These are phyloP conservation scores for Aphyosemion australe DNA, from an alignment of 2,113 vertebrate genomes.

Conservation along the genomic window DNA sequence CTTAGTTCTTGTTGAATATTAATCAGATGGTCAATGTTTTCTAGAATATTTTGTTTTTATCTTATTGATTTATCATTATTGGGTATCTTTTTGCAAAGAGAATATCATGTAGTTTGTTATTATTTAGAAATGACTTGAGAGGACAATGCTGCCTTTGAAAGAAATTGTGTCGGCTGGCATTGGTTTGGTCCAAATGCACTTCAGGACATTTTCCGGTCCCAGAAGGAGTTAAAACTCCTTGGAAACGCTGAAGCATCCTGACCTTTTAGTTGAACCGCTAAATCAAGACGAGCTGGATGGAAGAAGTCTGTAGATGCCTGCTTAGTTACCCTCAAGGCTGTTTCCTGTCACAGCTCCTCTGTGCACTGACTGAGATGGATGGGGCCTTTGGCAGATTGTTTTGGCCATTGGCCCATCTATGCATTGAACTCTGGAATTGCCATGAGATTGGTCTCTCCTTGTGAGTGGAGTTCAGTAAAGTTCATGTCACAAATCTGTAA, in stretches of 20 bases:
- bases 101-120: not conserved
- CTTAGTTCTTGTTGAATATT: too few relatives aligned
- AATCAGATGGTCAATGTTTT: too few relatives aligned
- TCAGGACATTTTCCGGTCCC: constrained; percentile 1
- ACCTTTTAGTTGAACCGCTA: constrained; percentile 37
- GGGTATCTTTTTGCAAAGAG: not conserved
- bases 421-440: constrained; percentile 48
- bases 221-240: constrained; percentile 6
- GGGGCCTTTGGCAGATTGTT: constrained; percentile 40
- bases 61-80: not conserved
- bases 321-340: constrained; percentile 49
- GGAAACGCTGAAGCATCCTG: constrained; percentile 16
- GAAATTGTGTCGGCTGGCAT: too few relatives aligned
- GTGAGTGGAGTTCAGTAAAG: constrained; percentile 22
- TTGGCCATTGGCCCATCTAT: constrained; percentile 53
- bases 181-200: not conserved
- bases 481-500: constrained; percentile 4
- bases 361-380: constrained; percentile 54
- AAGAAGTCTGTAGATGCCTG: constrained; percentile 47
- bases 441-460: constrained; percentile 23
- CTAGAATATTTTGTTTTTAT: too few relatives aligned
- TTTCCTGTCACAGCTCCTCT: constrained; percentile 53
- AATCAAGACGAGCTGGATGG: constrained; percentile 54
- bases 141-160: too few relatives aligned
- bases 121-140: not conserved